Percentiles rank a stretch among this genome's conserved stretches.
phyloP scores from a whole-genome alignment of 1,140 invertebrate species.

The Pseudomyrmex cubaensis region DNA sequence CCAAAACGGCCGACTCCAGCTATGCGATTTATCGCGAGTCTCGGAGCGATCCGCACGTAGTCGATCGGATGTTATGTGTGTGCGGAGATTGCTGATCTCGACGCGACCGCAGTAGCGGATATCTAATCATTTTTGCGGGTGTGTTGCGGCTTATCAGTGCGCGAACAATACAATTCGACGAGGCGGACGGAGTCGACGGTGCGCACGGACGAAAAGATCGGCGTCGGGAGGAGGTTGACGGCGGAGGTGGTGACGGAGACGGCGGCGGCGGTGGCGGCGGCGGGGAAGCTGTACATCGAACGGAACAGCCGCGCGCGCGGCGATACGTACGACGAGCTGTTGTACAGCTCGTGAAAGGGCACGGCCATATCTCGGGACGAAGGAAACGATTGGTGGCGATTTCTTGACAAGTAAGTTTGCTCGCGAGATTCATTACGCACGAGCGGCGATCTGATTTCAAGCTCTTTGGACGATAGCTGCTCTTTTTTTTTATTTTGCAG shows the following conservation, averaged over 20 bases:
- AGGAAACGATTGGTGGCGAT: slow-evolving; percentile 45
- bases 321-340: slow-evolving; percentile 65
- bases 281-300: slow-evolving; percentile 73
- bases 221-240: slow-evolving; percentile 33
- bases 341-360: slow-evolving; percentile 61
- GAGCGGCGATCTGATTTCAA: neutral
- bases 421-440: neutral
- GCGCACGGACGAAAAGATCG: slow-evolving; percentile 39
- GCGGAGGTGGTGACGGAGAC: slow-evolving; percentile 54
- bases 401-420: slow-evolving; percentile 60
- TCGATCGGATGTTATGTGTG: neutral
- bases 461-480: too few relatives aligned
- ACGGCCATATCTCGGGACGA: slow-evolving; percentile 59
- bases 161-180: slow-evolving; percentile 17
- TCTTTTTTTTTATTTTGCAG: too few relatives aligned
- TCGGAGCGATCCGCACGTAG: neutral
- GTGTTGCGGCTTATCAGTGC: slow-evolving; percentile 2
- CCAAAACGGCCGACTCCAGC: neutral
- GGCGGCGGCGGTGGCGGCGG: slow-evolving; percentile 55
- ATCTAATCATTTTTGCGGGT: neutral
- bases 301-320: slow-evolving; percentile 72
- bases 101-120: neutral
- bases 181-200: too few relatives aligned
- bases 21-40: slow-evolving; percentile 24
- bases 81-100: neutral